These are phyloP conservation scores for Actinemys pallida DNA, from an alignment of 2,113 vertebrate species.

Conservation along the genomic window DNA sequence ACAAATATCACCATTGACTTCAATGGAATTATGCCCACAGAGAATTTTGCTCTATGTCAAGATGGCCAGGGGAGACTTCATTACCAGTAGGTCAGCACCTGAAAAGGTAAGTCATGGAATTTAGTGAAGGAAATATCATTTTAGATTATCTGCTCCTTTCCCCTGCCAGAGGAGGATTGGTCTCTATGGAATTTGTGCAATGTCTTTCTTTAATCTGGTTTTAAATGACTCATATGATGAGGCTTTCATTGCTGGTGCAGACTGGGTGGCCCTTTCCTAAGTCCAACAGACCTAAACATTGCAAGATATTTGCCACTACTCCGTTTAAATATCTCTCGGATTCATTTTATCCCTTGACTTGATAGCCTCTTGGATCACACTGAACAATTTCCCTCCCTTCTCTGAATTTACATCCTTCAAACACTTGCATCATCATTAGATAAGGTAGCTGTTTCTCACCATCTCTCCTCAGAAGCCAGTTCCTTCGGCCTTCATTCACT, in stretches of 20 bases:
- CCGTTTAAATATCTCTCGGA: neutral
- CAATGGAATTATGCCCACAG: neutral
- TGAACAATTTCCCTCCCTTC: neutral
- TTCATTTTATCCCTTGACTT: neutral
- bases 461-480: neutral
- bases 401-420: neutral
- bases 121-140: neutral
- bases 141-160: neutral
- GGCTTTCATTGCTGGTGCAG: neutral
- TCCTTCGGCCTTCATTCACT: neutral
- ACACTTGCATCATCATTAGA: neutral
- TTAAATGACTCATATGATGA: neutral
- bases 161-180: neutral
- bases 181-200: constrained; percentile 13
- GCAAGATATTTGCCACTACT: neutral
- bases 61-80: neutral
- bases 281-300: neutral
- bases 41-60: neutral
- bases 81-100: neutral
- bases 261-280: neutral
- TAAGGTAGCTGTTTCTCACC: neutral
- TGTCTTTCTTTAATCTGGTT: neutral
- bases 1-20: neutral
- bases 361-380: neutral
- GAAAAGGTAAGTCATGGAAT: neutral